These are phyloP conservation scores for Mesochorus sp. DNA, from an alignment of 2,888 invertebrate species.

Conservation along the genomic window DNA sequence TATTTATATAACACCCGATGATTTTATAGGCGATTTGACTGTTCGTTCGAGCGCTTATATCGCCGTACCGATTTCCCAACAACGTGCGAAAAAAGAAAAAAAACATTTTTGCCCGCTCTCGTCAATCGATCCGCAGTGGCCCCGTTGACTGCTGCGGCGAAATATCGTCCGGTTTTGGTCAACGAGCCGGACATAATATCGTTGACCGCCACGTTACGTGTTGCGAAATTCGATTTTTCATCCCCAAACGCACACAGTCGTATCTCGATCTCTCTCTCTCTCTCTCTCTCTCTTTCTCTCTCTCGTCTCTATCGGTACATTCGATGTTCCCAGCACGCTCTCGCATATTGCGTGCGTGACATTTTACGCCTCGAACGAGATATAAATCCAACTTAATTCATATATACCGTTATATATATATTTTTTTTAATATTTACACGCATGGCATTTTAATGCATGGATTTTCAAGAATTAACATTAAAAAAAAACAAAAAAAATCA, in stretches of 20 bases:
- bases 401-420: too few relatives aligned
- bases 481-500: not conserved
- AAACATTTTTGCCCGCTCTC: not conserved
- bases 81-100: too few relatives aligned
- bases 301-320: conserved; percentile 17
- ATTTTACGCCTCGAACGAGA: not conserved
- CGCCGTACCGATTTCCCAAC: not conserved
- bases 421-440: too few relatives aligned
- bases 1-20: not conserved
- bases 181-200: conserved; percentile 55
- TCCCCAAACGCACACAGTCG: conserved; percentile 20
- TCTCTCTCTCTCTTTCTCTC: not conserved
- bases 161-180: conserved; percentile 28
- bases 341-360: not conserved
- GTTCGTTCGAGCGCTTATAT: conserved; percentile 1
- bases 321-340: not conserved
- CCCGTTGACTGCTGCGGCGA: not conserved
- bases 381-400: conserved; percentile 21
- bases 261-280: not conserved
- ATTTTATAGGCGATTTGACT: not conserved
- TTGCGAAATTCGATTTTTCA: conserved; percentile 52
- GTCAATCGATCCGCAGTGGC: conserved; percentile 34
- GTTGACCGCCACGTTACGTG: conserved; percentile 45
- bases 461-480: not conserved
- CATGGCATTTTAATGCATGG: too few relatives aligned